Evolutionary conservation across 92 coral and sea anemone genomes (phyloP), one percentile per base, ranked within the genome.

Genomic region (Palythoa caribaeorum): DNA sequence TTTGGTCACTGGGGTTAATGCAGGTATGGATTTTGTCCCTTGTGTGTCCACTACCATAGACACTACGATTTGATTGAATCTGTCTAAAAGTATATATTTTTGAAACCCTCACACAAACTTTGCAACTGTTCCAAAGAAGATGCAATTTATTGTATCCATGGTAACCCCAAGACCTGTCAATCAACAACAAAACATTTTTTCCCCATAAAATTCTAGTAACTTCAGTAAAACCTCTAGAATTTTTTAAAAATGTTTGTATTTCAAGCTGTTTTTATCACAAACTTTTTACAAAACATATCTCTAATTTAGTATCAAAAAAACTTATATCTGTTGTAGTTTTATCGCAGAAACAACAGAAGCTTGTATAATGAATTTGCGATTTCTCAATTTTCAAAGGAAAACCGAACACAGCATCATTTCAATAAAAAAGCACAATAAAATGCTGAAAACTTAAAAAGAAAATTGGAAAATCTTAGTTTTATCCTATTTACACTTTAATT

Each of bases 401-500:
- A 37, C 75, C 47, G 36, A 71, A 37, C 75, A 71, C 75, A 71
- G 39, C 75, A 71, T 28, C 44, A 71, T 16, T 79, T 38, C 48
- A 60, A 28, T 28, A 28, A 28, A 28, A 28, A 28, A 28, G 28
- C 28, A 28, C 28, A 28, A 28, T 16, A 15, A 65, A 83, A 83
- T 63, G 77, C 55, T 40, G 44, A 63, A 83, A 44, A 38, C 76
- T 28, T 28, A 20, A 37, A 71, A 71, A 21, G 13, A 14, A 39
- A 85, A 52, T 14, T 35, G 51, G 70, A 52, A 21, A 80, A 52
- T 15, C 15, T 48, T 52, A 38, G n/a, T 77, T 48, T 75, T 44
- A 76, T 74, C 38, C 13, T 73, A 73, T 40, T 73, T 73, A 73
- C 78, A 40, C 53, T 73, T 73, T 73, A 73, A 39, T 73, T 73